Conservation (phyloP, 2,113 vertebrate genomes). For the Mus pahari region DNA sequence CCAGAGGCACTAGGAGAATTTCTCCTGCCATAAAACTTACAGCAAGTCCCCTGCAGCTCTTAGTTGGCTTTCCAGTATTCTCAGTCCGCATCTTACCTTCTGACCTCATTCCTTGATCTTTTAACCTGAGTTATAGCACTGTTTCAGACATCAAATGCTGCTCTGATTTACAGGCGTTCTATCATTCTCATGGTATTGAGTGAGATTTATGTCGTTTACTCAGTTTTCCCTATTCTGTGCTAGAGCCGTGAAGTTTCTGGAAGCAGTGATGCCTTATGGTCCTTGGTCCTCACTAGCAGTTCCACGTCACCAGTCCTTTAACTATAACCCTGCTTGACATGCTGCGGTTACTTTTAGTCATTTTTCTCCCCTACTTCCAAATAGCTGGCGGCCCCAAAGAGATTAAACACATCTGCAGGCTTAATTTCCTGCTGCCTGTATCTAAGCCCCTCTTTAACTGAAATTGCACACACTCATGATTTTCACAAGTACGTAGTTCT, state of each 20-base stretch:
- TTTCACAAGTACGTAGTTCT: neutral
- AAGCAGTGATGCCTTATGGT: neutral
- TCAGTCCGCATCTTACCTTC: neutral
- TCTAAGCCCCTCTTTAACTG: neutral
- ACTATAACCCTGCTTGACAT: neutral
- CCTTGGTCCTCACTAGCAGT: neutral
- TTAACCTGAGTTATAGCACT: slow-evolving; percentile 26
- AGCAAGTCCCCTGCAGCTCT: neutral
- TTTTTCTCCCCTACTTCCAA: neutral
- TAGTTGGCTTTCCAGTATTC: neutral
- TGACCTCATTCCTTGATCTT: neutral
- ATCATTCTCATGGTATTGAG: neutral
- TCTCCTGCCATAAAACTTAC: neutral
- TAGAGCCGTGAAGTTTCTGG: neutral
- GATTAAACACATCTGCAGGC: neutral
- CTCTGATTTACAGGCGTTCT: neutral
- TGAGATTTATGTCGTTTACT: neutral
- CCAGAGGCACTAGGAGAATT: neutral
- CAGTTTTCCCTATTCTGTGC: neutral
- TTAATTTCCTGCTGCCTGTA: neutral
- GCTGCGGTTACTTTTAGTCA: neutral
- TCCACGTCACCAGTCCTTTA: neutral
- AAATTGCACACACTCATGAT: neutral
- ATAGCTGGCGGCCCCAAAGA: neutral
- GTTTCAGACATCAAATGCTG: neutral